Evolutionary conservation across 2,888 invertebrate genomes (phyloP).

Genomic region (Leptinotarsa tumamoca): DNA sequence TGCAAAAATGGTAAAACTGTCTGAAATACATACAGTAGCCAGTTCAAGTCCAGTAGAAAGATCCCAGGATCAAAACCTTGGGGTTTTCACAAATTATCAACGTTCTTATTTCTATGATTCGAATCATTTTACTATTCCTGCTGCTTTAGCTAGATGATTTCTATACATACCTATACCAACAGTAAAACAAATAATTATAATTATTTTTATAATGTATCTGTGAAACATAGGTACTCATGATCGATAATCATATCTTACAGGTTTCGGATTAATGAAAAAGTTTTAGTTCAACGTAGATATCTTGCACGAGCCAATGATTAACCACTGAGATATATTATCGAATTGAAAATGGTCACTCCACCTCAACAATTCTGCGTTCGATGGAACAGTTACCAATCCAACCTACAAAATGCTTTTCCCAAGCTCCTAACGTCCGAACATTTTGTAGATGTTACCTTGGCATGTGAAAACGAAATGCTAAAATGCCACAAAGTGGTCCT

Average conservation of each 20-base stretch:
- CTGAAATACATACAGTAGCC: too few relatives aligned
- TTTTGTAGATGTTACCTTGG: slow-evolving; percentile 90
- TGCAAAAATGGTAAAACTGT: too few relatives aligned
- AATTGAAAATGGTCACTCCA: slow-evolving; percentile 55
- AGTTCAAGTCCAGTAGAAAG: too few relatives aligned
- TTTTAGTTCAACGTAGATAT: not conserved
- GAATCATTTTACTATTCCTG: too few relatives aligned
- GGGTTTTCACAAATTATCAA: too few relatives aligned
- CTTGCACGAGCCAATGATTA: slow-evolving; percentile 1
- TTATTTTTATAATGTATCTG: too few relatives aligned
- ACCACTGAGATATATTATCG: slow-evolving; percentile 21
- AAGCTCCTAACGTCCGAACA: slow-evolving; percentile 81
- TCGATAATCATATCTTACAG: not conserved
- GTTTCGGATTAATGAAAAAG: slow-evolving; percentile 1
- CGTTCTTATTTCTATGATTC: too few relatives aligned
- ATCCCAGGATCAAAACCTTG: too few relatives aligned
- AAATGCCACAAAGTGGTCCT: slow-evolving; percentile 90
- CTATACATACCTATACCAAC: too few relatives aligned
- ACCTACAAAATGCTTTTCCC: slow-evolving; percentile 82
- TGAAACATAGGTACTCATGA: too few relatives aligned
- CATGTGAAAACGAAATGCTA: slow-evolving; percentile 87
- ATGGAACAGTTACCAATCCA: slow-evolving; percentile 87
- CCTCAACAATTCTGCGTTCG: slow-evolving; percentile 81
- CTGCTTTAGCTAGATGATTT: too few relatives aligned
- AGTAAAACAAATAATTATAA: too few relatives aligned